Base-by-base conservation (phyloP, 2,113 vertebrate species). In the Myotis yumanensis region DNA sequence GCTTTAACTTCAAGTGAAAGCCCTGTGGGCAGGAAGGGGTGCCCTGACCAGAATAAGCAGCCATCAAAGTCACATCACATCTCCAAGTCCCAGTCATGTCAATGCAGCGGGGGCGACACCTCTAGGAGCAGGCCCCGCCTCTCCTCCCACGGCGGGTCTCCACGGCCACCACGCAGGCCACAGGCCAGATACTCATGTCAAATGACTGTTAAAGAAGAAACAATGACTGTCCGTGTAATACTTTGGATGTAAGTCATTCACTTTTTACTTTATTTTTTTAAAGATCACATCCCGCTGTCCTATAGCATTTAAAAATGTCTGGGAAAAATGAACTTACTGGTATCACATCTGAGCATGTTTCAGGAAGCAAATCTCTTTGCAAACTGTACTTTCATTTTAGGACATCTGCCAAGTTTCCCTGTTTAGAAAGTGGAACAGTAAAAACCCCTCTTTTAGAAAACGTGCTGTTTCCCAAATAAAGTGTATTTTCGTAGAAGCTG, bases 311-410 rank as follows among this genome's bases (percentile, higher is more conserved):
- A 79, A 37, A 79, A 95, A 89, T n/a, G 6, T 46, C 43, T 88
- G 57, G 62, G 40, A 91, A 91, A 91, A 84, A 66, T 28, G 30
- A 82, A 73, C 37, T 82, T 82, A 76, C 22, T 51, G 2, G 2
- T 15, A 79, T 18, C 22, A 77, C 68, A 59, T 90, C 51, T 64
- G 89, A 69, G 17, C 18, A 71, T 69, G 51, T 52, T 87, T 81
- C 71, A 90, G 43, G 68, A 91, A 93, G 30, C 37, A 91, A 94
- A 89, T 40, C 23, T 89, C 28, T 72, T 25, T 81, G 52, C 30
- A 54, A 73, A 77, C 1, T 77, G 14, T 22, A 16, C 40, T 72
- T 11, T 48, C 37, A 64, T 81, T 94, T 92, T 37, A 69, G 66
- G 57, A 85, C 69, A 79, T 35, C 2, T 71, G 37, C 37, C 7